These are phyloP conservation scores for Gallinago solitaria DNA, from an alignment of 2,797 vertebrate genomes.

Conservation along the genomic window DNA sequence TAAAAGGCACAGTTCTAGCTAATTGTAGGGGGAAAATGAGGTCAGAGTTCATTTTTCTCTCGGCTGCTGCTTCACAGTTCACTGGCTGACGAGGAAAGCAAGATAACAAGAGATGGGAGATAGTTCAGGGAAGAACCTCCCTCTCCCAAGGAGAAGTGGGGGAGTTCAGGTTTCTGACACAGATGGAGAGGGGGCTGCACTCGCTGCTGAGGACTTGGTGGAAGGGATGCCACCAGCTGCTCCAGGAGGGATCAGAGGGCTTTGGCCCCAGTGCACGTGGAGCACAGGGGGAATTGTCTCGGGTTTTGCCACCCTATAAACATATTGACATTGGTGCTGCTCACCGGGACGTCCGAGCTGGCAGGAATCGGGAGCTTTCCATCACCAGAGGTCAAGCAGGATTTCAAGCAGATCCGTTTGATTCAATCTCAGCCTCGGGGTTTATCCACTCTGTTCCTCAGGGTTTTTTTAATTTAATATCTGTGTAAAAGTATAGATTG, in stretches of 20 bases:
- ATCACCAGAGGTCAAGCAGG: accelerated
- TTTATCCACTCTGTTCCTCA: background rate
- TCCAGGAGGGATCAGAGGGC: background rate
- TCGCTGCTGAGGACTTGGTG: background rate
- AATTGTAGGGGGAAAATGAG: slow-evolving; percentile 18
- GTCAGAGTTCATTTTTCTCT: slow-evolving; percentile 67
- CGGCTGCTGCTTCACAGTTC: slow-evolving; percentile 20
- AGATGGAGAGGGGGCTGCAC: background rate
- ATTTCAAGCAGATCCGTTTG: background rate
- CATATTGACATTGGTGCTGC: accelerated
- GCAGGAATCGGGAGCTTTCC: background rate
- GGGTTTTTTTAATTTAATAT: background rate
- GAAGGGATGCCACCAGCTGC: background rate
- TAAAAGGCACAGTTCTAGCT: slow-evolving; percentile 43
- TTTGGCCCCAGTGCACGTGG: background rate
- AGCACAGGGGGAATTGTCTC: background rate
- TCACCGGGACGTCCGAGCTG: background rate
- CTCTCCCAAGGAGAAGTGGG: slow-evolving; percentile 21
- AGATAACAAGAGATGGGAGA: slow-evolving; percentile 51
- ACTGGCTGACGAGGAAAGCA: slow-evolving; percentile 43
- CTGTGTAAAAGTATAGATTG: background rate
- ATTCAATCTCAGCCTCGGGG: background rate
- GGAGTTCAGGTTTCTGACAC: background rate
- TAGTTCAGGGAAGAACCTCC: slow-evolving; percentile 20
- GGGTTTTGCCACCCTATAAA: background rate